Evolutionary conservation across 2,797 vertebrate species (phyloP), one percentile per base, ranked within the genome.

Genomic region (Anomalospiza imberbis): DNA sequence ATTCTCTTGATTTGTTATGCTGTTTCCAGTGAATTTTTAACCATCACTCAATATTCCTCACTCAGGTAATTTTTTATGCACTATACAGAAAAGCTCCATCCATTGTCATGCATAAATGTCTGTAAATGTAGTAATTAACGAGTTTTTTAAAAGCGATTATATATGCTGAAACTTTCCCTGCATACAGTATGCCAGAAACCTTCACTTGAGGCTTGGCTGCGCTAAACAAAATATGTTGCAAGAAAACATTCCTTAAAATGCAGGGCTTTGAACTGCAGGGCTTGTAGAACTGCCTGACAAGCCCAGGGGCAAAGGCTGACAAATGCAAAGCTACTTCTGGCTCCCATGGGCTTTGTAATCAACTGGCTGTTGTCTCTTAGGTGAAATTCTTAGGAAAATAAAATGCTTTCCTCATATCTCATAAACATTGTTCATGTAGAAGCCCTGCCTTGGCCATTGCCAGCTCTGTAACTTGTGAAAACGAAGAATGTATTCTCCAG

Each of bases 191-290:
- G 68, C 78, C 84, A 91, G 76, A 85, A 92, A 60, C 38, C 53
- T 72, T 91, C 68, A 68, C 47, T 92, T 26, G 17, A 82, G 50
- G 42, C 78, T 92, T 85, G 91, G 61, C 65, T 71, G 54, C 0
- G 0, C 61, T 85, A 36, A 86, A 90, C 70, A 82, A 65, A 70
- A 77, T 31, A n/a, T 81, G 78, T 95, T 91, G 81, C 90, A 85
- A 96, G 31, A 70, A 96, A 93, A 44, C 80, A 82, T 93, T 95
- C 77, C 40, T 93, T 74, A 31, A 61, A 61, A 65, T 65, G 66
- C n/a, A n/a, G n/a, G n/a, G n/a, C 73, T 94, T 89, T 88, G 82
- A 94, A 91, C 62, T 75, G 20, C 13, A 7, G 38, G 18, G 19
- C 45, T 91, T 65, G 40, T 84, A 90, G 54, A 86, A 47, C n/a